A percentile compares a stretch with the other conserved stretches of the same genome.
Conservation (phyloP, 2,888 invertebrate species). For the Calliphora vomitoria region DNA sequence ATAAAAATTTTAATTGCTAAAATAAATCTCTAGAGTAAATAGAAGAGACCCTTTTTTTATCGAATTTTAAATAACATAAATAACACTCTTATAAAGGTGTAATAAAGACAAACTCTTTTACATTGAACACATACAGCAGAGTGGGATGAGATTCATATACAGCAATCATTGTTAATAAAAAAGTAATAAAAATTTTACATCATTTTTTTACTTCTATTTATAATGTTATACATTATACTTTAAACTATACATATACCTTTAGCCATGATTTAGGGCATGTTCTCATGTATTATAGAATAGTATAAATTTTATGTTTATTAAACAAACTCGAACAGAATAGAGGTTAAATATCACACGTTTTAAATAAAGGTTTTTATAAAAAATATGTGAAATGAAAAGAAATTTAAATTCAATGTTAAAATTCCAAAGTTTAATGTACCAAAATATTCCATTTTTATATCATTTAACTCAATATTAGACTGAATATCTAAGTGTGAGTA, state of each 20-base stretch:
- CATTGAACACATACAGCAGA: neutral
- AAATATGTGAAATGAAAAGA: neutral
- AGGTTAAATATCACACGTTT: too few species aligned
- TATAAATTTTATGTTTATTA: too few species aligned
- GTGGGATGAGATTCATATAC: constrained; percentile 2
- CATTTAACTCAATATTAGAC: neutral
- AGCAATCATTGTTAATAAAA: constrained; percentile 51
- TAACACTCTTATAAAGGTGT: constrained; percentile 62
- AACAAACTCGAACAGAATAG: too few species aligned
- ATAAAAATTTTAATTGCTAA: constrained; percentile 70
- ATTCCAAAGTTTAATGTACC: neutral
- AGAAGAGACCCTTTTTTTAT: constrained; percentile 57
- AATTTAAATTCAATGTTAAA: neutral
- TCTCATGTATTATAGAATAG: too few species aligned
- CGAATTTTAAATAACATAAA: constrained; percentile 59
- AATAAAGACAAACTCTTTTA: constrained; percentile 43
- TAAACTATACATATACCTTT: constrained; percentile 1
- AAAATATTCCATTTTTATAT: neutral
- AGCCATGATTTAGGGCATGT: neutral
- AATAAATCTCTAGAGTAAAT: constrained; percentile 64
- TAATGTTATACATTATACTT: neutral
- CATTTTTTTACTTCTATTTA: neutral
- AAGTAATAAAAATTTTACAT: constrained; percentile 36
- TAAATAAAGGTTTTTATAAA: neutral
- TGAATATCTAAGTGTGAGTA: neutral